Evolutionary conservation across 2,113 vertebrate species (phyloP), one percentile per base, ranked within the genome.

Genomic region (Dolichotis patagonum): DNA sequence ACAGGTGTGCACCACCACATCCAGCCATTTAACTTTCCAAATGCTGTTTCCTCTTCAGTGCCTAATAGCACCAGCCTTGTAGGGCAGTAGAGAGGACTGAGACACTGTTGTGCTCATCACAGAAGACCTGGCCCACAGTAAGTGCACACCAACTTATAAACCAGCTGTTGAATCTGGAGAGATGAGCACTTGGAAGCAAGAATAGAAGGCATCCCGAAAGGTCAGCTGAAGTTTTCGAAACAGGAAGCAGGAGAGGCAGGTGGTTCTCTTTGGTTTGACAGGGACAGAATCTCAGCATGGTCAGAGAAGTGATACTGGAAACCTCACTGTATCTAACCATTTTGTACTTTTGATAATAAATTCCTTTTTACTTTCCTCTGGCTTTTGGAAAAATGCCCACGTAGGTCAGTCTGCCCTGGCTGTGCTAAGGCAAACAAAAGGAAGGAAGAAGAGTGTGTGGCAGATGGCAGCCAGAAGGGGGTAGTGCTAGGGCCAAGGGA

Each of bases 281-380:
- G 10, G 32, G 38, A 43, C 83, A 11, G 75, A 69, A 4, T 84
- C 80, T 87, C 63, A 56, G 32, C 20, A 43, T 82, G 20, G 49
- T 56, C 49, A 86, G 46, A 93, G 95, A 86, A 67, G 4, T 0
- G 22, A 49, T 90, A 94, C 62, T 91, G 43, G 94, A 92, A 85
- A 46, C 32, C 7, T 96, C 32, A 28, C 46, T 85, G 60, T 58
- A 56, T 43, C 38, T 46, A 56, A 80, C 85, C 24, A 67, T 20
- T 43, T 69, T 71, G 32, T 93, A 93, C 89, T 90, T 95, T 94
- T 12, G 83, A 24, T 90, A 94, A 81, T 30, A 97, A 75, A 90
- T 67, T 87, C 52, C 22, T 86, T 85, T 91, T 93, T 67, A 32
- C 65, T 88, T 75, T 71, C 75, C 85, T 85, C 89, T 97, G 92